phyloP scores from a whole-genome alignment of 2,888 invertebrate genomes.

The Amphiduros pacificus region DNA sequence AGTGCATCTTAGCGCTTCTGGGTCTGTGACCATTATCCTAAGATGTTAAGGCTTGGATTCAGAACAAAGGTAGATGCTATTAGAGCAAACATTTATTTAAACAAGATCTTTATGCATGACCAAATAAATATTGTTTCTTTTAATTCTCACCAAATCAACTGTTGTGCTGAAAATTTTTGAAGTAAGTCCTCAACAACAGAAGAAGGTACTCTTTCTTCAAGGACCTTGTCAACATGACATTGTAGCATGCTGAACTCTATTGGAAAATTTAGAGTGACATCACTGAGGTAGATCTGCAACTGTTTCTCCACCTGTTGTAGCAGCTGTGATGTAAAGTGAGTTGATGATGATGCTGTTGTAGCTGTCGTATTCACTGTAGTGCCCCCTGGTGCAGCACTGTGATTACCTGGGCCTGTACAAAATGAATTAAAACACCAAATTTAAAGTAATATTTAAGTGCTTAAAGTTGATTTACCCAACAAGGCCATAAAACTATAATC shows the following conservation, averaged over 20 bases:
- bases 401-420: too few species aligned
- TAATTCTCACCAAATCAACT: slow-evolving; percentile 64
- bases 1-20: too few species aligned
- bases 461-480: too few species aligned
- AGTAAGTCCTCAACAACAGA: slow-evolving; percentile 73
- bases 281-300: slow-evolving; percentile 71
- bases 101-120: too few species aligned
- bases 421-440: too few species aligned
- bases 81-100: too few species aligned
- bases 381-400: too few species aligned
- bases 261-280: slow-evolving; percentile 72
- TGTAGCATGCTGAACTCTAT: slow-evolving; percentile 71
- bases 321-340: not conserved
- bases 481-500: too few species aligned
- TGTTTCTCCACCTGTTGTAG: slow-evolving; percentile 68
- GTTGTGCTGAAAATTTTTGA: slow-evolving; percentile 78
- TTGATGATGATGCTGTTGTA: slow-evolving; percentile 37
- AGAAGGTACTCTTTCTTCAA: slow-evolving; percentile 65
- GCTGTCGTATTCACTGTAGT: not conserved
- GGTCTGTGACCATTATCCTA: too few species aligned
- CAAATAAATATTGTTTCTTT: not conserved
- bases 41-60: too few species aligned
- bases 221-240: slow-evolving; percentile 64
- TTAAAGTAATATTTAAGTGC: too few species aligned
- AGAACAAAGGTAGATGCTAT: too few species aligned